phyloP scores from a whole-genome alignment of 2,888 invertebrate genomes.

The Lepidonotus clava region DNA sequence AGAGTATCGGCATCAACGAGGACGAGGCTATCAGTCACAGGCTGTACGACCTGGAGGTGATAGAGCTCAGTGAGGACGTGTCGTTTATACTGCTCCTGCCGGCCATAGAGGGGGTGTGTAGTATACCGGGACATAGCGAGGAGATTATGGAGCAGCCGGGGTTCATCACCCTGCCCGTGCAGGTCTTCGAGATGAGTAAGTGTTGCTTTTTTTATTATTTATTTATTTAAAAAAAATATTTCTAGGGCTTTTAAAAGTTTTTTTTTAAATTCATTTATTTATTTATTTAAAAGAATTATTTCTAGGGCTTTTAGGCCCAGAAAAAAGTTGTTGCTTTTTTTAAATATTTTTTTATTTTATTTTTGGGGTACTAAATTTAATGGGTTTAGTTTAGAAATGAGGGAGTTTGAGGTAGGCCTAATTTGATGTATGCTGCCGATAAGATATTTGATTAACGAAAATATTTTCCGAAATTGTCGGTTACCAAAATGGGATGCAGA shows the following conservation, averaged over 20 bases:
- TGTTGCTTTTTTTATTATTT: constrained; percentile 57
- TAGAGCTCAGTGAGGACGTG: constrained; percentile 94
- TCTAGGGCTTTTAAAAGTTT: constrained; percentile 46
- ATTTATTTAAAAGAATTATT: too few species aligned
- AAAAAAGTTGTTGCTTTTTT: too few species aligned
- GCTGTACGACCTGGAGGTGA: constrained; percentile 95
- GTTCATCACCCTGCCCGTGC: constrained; percentile 92
- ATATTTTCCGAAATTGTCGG: too few species aligned
- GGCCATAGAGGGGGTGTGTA: constrained; percentile 94
- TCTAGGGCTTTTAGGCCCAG: too few species aligned
- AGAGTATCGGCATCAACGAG: constrained; percentile 74
- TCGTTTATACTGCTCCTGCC: constrained; percentile 96
- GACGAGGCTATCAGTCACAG: constrained; percentile 81
- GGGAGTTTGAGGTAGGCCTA: too few species aligned
- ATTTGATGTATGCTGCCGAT: too few species aligned
- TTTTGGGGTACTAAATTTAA: too few species aligned
- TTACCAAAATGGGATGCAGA: too few species aligned
- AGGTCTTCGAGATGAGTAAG: constrained; percentile 85
- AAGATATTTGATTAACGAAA: too few species aligned
- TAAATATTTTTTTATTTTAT: too few species aligned
- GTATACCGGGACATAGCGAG: constrained; percentile 89
- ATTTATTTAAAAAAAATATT: background rate
- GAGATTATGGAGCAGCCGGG: constrained; percentile 91
- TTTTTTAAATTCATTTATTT: too few species aligned
- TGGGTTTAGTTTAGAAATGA: too few species aligned